Evolutionary conservation across 2,797 vertebrate species (phyloP), one percentile per base, ranked within the genome.

Genomic region (Anguilla megastoma): DNA sequence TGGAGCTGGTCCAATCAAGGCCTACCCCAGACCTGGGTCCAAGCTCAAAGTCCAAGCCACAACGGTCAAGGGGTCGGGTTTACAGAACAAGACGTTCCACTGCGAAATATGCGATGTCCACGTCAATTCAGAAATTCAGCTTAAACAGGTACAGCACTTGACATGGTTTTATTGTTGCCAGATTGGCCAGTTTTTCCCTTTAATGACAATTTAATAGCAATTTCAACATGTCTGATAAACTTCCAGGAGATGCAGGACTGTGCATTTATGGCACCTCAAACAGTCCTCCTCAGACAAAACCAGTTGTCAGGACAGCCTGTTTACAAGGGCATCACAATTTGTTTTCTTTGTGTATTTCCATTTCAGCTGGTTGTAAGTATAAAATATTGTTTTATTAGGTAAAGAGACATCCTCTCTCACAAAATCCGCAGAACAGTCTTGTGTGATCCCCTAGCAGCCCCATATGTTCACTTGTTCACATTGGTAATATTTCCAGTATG

Each of bases 71-170:
- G 98, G 98, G 83, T 99, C 98, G 5, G 98, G 98, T 87, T 94
- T 99, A 89, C 98, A 99, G 94, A 99, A 99, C 95, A 98, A 99
- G 92, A 99, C 97, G 0, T 99, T 99, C 96, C 98, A 99, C 96
- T 99, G 98, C 94, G 98, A 99, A 95, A 99, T 99, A 92, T 99
- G 98, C 88, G 98, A 99, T 60, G 97, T 99, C 87, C 98, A 99
- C 1, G 98, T 99, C 90, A 99, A 99, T 93, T 99, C 98, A 85
- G 98, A 99, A 96, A 98, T 99, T 91, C 98, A 99, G 0, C 97
- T 99, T 52, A 99, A 99, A 91, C 98, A 99, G 98, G 98, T 99
- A 95, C 66, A 30, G 14, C 2, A 12, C 8, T 66, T 18, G 27
- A 10, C 8, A n/a, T 27, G 24, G 18, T 21, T 63, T 63, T 63